Base-by-base conservation (phyloP, 64 coral and sea anemone genomes). In the Trachythela sp. region DNA sequence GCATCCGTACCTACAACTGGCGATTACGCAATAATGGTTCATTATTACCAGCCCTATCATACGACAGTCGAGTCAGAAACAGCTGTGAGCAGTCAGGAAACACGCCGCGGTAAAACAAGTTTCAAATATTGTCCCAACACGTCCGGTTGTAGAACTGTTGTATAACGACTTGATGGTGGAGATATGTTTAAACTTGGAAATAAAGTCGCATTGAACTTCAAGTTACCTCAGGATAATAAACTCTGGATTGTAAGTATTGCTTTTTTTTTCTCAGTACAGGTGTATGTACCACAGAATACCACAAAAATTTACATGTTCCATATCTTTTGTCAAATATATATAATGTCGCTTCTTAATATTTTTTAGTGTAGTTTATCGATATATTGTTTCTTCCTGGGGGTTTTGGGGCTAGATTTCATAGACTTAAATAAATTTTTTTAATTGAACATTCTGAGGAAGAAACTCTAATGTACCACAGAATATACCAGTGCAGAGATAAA, bases 21-120 rank as follows among this genome's bases (percentile, higher is more conserved):
- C 24, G 86, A 92, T 14, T 99, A 99, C 68, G 87, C 96, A 13
- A 80, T 93, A 22, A 89, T 99, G 77, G 84, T 95, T 48, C 96
- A 99, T 41, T 95, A 99, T 71, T 99, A 99, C 38, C 96, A 99
- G 54, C 89, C 96, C 40, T 91, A 89, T 59, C 93, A 99, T 64
- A 59, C 86, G 37, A 88, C 91, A 9, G 91, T 99, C 85, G 83
- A 58, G 13, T 60, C 94, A 29, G 24, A 49, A 39, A 89, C 85
- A 32, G 89, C 91, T 11, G 84, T 99, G 6, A 99, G 93, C 36
- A 92, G 93, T 36, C 92, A 84, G 13, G 85, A 51, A 34, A 89
- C 84, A 13, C 49, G 88, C 17, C 84, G 67, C 48, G 96, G 93
- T 2, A 67, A 9, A 24, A 86, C 93, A 2, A 48, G 92, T 32